phyloP scores from a whole-genome alignment of 2,888 invertebrate species.

The Thera obeliscata region DNA sequence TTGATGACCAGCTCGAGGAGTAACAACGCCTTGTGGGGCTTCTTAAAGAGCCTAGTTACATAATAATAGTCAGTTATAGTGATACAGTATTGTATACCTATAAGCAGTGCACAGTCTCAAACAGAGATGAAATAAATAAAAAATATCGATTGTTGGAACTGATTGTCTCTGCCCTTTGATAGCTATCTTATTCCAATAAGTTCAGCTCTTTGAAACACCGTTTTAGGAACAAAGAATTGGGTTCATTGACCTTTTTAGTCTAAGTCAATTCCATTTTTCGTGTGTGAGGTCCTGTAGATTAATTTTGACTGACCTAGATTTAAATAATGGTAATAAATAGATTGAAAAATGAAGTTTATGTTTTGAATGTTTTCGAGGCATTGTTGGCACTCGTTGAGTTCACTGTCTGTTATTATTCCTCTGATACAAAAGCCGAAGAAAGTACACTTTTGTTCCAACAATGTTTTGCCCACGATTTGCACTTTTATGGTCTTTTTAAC shows the following conservation, averaged over 20 bases:
- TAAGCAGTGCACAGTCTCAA: not conserved
- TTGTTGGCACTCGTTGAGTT: not conserved
- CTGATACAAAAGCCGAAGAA: slow-evolving; percentile 28
- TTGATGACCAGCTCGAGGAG: slow-evolving; percentile 48
- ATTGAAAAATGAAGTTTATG: not conserved
- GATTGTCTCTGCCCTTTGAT: too few species aligned
- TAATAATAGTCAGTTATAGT: not conserved
- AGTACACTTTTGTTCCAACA: slow-evolving; percentile 36
- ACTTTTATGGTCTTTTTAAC: slow-evolving; percentile 34
- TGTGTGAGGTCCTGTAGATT: not conserved
- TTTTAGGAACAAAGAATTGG: too few species aligned
- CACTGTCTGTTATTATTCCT: slow-evolving; percentile 16
- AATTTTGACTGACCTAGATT: not conserved
- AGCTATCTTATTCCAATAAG: too few species aligned
- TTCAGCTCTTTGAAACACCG: too few species aligned
- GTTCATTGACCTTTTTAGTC: too few species aligned
- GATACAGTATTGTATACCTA: not conserved
- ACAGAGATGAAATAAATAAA: too few species aligned
- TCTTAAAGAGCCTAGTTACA: slow-evolving; percentile 1
- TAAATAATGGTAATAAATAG: too few species aligned
- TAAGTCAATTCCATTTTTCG: not conserved
- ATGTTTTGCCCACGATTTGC: slow-evolving; percentile 33
- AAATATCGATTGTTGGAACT: too few species aligned
- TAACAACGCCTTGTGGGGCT: slow-evolving; percentile 22
- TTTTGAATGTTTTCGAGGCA: not conserved